Base-by-base conservation (phyloP, 2,797 vertebrate genomes). In the Otolemur crassicaudatus region DNA sequence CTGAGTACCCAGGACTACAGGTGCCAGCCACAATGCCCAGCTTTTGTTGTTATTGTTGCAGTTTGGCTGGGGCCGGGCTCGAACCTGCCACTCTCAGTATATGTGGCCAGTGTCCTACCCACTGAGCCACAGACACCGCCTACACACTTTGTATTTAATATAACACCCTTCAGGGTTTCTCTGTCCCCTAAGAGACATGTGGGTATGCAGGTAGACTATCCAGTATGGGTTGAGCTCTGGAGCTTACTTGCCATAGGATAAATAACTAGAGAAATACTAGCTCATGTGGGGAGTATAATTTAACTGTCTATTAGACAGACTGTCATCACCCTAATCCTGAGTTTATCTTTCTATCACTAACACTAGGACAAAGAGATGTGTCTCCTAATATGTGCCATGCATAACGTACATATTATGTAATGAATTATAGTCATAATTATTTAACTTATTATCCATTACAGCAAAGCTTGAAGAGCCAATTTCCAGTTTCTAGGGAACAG, bases 401-500 rank as follows among this genome's bases (percentile, higher is more conserved):
- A 63, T 11, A 73, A 89, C 53, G 19, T 29, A 53, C 19, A 83
- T 5, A 92, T 80, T 34, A 94, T 40, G 16, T 60, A 82, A 91
- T 75, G 43, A 91, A 96, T 65, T 94, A 90, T 49, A 90, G 76
- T 4, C 11, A 81, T 43, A 92, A 95, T 69, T 88, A 90, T 34
- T 94, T 87, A 95, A 83, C 63, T 80, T 49, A 31, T 40, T 81
- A 49, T 79, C 34, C 34, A 93, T 10, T n/a, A 91, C 92, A 27
- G 25, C 76, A 65, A 95, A 94, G 61, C 43, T 86, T 69, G 1
- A 8, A 70, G 10, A 65, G 7, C 14, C 31, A 92, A 76, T 34
- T 72, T 93, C 37, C 2, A 86, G 43, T 94, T 88, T 91, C 81
- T n/a, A 95, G 37, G 46, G 87, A 75, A 80, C 1, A 58, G 67